phyloP scores from a whole-genome alignment of 2,797 vertebrate genomes.

The Garrulus glandarius region DNA sequence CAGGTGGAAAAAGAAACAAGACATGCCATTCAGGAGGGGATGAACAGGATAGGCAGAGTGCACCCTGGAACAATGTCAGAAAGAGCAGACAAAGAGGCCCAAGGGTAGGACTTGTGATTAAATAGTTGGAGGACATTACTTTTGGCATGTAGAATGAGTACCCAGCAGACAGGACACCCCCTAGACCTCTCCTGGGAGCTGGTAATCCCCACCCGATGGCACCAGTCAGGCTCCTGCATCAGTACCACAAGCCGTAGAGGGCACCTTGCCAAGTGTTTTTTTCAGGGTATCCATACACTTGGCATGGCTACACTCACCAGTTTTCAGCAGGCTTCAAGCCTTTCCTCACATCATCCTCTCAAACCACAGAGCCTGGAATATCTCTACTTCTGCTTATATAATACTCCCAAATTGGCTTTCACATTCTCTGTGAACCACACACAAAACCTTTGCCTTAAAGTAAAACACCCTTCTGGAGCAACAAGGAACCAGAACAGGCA shows the following conservation, averaged over 20 bases:
- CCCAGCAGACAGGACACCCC: background rate
- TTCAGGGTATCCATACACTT: background rate
- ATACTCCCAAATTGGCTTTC: constrained; percentile 18
- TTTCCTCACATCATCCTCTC: background rate
- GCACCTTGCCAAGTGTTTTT: background rate
- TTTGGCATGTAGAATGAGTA: background rate
- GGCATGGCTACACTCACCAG: background rate
- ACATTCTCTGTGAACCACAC: background rate
- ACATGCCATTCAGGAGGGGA: background rate
- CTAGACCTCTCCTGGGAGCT: background rate
- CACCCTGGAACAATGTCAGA: background rate
- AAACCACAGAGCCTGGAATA: constrained; percentile 32
- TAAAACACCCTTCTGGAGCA: background rate
- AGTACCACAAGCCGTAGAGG: background rate
- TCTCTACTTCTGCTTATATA: constrained; percentile 22
- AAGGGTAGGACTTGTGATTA: background rate
- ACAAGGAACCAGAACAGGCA: background rate
- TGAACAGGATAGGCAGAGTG: background rate
- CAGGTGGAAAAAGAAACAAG: background rate
- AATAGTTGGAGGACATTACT: background rate
- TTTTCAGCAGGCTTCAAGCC: background rate
- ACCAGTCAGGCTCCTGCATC: background rate
- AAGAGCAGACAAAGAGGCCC: background rate
- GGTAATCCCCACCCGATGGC: background rate
- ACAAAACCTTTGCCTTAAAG: constrained; percentile 21